Evolutionary conservation across 2,888 invertebrate species (phyloP).

Genomic region (Entomobrya proxima): DNA sequence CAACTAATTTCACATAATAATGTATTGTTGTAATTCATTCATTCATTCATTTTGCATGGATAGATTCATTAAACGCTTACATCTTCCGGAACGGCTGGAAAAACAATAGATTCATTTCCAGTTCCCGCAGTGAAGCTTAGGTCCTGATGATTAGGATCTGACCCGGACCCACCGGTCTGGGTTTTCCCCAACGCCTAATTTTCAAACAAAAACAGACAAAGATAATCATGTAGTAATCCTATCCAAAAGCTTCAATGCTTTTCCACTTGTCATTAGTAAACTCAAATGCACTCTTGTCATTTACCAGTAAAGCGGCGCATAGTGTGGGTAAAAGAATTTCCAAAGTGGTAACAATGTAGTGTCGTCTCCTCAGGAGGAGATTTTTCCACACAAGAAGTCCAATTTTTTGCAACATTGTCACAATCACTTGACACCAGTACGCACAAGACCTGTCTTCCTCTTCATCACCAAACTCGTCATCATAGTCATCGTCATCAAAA

Average conservation of each 20-base stretch:
- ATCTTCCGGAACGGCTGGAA: constrained; percentile 21
- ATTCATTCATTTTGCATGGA: neutral
- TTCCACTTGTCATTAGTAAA: no score
- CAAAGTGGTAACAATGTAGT: constrained; percentile 73
- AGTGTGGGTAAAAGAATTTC: constrained; percentile 75
- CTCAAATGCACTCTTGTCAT: neutral
- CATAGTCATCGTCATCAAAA: constrained; percentile 44
- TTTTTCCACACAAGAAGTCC: constrained; percentile 75
- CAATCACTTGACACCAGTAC: constrained; percentile 7
- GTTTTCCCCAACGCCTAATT: constrained; percentile 6
- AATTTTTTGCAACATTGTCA: constrained; percentile 64
- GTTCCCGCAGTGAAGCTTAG: neutral
- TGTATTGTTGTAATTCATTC: no score
- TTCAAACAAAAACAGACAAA: no score
- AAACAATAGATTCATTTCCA: constrained; percentile 27
- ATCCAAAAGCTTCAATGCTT: no score
- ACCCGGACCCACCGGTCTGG: constrained; percentile 17
- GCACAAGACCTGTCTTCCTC: constrained; percentile 21
- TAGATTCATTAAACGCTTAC: constrained; percentile 32
- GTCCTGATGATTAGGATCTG: neutral
- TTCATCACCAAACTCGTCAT: constrained; percentile 39
- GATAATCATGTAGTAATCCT: no score
- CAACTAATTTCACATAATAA: no score
- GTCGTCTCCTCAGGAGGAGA: constrained; percentile 72
- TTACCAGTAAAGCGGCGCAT: constrained; percentile 70